Evolutionary conservation across 1,140 invertebrate genomes (phyloP), one percentile per base, ranked within the genome.

Genomic region (Apis dorsata): DNA sequence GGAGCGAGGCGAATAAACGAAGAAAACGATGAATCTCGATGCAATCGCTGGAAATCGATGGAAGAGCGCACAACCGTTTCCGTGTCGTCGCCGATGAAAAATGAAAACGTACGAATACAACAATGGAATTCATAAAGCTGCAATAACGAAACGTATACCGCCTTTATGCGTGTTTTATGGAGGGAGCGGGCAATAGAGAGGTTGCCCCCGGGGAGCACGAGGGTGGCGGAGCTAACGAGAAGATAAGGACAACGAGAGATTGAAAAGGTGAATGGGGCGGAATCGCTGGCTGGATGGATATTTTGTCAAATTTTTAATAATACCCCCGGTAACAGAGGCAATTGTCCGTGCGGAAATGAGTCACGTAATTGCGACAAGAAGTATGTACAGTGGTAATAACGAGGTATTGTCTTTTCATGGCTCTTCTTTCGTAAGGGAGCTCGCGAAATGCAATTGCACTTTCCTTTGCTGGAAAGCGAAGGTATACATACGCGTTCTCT

Each of bases 261-360:
- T 28, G 79, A 57, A 75, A 75, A 63, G 59, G 24, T 59, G 71
- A 66, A 28, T 17, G 9, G 17, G 28, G 15, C 24, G n/a, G 21
- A 79, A 63, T 71, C 51, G 4, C 19, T 28, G 28, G 34, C 4
- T 34, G 8, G 44, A 65, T 51, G 2, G 57, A 73, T 51, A 44
- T 80, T 80, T 65, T 34, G 66, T 55, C 44, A 28, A 70, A 80
- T 73, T 73, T 80, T 80, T 63, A 63, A 65, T 73, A 44, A 65
- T 80, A 21, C 9, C 57, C 15, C 15, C 15, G 34, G 11, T n/a
- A 51, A 55, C 11, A 60, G 21, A 63, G 51, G 19, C 49, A 21
- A 62, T 2, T 1, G 44, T 8, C 11, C 65, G 8, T 59, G 19
- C 59, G 10, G 15, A 10, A 63, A 55, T 53, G 62, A 77, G 75